Evolutionary conservation across 2,888 invertebrate species (phyloP).

Genomic region (Bombylius major): DNA sequence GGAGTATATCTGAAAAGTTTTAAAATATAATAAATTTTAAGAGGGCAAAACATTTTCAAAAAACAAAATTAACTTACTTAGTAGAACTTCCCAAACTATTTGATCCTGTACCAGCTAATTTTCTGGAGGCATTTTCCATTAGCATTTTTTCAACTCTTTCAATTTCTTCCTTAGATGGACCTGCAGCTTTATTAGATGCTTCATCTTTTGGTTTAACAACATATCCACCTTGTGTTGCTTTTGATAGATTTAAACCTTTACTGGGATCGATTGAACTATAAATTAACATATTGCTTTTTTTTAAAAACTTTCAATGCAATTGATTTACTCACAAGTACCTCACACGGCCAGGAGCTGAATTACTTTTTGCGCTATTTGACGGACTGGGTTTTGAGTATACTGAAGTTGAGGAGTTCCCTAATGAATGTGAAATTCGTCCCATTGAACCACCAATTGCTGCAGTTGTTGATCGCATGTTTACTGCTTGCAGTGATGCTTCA

Average conservation of each 20-base stretch:
- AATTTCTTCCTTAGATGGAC: constrained; percentile 44
- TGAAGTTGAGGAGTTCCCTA: constrained; percentile 36
- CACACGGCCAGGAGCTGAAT: constrained; percentile 37
- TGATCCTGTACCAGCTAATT: constrained; percentile 36
- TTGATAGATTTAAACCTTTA: constrained; percentile 35
- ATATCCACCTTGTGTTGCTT: constrained; percentile 45
- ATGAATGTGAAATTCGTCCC: constrained; percentile 33
- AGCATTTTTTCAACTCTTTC: constrained; percentile 46
- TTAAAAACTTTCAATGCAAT: neutral
- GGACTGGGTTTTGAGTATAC: constrained; percentile 37
- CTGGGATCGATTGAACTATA: constrained; percentile 36
- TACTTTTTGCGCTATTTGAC: constrained; percentile 37
- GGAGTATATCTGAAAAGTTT: constrained; percentile 27
- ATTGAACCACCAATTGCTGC: constrained; percentile 21
- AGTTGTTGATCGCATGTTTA: neutral
- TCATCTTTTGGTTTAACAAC: constrained; percentile 53
- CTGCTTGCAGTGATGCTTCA: constrained; percentile 29
- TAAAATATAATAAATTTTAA: neutral
- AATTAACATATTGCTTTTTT: neutral
- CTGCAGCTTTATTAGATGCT: constrained; percentile 51
- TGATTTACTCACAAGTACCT: constrained; percentile 23
- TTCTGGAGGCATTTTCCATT: constrained; percentile 32
- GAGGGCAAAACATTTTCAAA: neutral
- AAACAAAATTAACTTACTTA: constrained; percentile 21
- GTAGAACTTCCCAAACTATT: constrained; percentile 40